Evolutionary conservation across 2,113 vertebrate genomes (phyloP), one percentile per base, ranked within the genome.

Genomic region (Brienomyrus brachyistius): DNA sequence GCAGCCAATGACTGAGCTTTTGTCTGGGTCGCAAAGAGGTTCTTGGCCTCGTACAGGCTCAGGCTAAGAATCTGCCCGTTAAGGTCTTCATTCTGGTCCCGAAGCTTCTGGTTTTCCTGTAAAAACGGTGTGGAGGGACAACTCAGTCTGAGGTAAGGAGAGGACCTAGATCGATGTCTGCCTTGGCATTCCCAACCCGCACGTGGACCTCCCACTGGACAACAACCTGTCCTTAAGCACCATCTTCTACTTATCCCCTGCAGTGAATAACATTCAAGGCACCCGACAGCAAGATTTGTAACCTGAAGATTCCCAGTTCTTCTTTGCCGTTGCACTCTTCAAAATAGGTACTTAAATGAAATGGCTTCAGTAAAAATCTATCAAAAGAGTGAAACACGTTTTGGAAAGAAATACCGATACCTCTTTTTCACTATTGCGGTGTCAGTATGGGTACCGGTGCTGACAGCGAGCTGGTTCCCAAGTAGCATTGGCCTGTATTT

Each of bases 11-110:
- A 99, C 94, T 99, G 98, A 86, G 98, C 98, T 96, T 99, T 99
- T 89, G 98, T 99, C 94, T 99, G 98, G 0, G 98, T 97, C 89
- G 98, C 97, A 91, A 99, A 98, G 91, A 99, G 97, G 92, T 95
- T 98, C 95, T 99, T 99, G 27, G 98, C 98, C 96, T 99, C 98
- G 2, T 97, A 97, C 56, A 99, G 95, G 92, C 98, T 99, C 89
- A 99, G 96, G 93, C 98, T 99, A 93, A 99, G 95, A 91, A 99
- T 98, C 94, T 99, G 98, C 52, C 98, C 98, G 0, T 98, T 99
- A 52, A 99, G 94, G 84, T 99, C 98, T 8, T 99, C 98, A 0
- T 99, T 99, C 95, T 99, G 98, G 90, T 99, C 98, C 91, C 95
- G 96, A 87, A 99, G 95, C 92, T 98, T 99, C 93, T 98, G 97